Evolutionary conservation across 2,113 vertebrate genomes (phyloP).

Genomic region (Apteryx mantelli): DNA sequence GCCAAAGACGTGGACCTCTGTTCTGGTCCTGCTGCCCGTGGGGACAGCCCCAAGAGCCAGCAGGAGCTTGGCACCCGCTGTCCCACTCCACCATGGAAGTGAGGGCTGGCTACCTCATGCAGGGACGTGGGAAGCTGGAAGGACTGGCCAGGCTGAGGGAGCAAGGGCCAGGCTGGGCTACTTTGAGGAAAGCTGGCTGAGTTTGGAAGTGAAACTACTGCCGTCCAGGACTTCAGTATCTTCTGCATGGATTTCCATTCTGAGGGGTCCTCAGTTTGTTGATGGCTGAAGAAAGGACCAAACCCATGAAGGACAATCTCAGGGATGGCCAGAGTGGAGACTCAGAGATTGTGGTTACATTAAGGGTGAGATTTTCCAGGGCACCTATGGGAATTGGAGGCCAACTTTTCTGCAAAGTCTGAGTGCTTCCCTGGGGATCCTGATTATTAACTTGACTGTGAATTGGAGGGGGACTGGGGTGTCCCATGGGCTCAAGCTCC

Average conservation of each 20-base stretch:
- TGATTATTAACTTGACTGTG: fast-evolving
- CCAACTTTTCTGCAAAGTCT: not conserved
- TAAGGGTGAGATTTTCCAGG: not conserved
- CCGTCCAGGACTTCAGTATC: not conserved
- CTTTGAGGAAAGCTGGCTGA: not conserved
- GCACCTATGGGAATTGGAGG: not conserved
- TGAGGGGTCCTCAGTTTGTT: not conserved
- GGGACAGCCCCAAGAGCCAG: not conserved
- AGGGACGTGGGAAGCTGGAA: not conserved
- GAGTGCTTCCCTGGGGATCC: not conserved
- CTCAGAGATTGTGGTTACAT: fast-evolving
- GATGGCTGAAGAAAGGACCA: not conserved
- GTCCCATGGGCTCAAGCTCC: fast-evolving
- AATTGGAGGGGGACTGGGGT: not conserved
- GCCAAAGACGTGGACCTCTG: not conserved
- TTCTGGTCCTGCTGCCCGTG: fast-evolving
- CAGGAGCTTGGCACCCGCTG: not conserved
- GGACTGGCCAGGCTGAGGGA: not conserved
- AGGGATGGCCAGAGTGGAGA: fast-evolving
- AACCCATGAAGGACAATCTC: not conserved
- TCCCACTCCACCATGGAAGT: not conserved
- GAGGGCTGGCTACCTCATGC: not conserved
- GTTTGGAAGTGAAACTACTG: not conserved
- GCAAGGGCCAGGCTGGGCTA: not conserved
- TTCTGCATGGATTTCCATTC: not conserved